Percentiles rank a stretch among this genome's conserved stretches.
Conservation (phyloP, 2,797 vertebrate genomes). For the Pelodytes ibericus region DNA sequence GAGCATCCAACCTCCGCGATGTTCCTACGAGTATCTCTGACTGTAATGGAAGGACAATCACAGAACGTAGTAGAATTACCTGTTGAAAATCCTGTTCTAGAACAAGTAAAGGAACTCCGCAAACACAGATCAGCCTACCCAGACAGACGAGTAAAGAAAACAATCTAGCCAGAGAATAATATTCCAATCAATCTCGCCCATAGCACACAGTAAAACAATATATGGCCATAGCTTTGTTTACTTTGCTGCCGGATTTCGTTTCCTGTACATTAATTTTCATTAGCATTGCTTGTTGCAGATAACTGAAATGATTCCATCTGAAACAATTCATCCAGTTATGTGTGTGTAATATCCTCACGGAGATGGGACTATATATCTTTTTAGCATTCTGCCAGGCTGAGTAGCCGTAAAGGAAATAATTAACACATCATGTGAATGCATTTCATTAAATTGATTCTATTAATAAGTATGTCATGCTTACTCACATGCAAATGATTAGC, state of each 20-base stretch:
- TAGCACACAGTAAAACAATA: conserved; percentile 43
- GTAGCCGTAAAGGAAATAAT: conserved; percentile 29
- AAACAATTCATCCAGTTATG: conserved; percentile 33
- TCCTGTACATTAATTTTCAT: conserved; percentile 54
- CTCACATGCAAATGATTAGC: conserved; percentile 47
- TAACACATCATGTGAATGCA: conserved; percentile 39
- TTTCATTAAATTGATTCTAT: conserved; percentile 50
- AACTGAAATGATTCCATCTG: conserved; percentile 44
- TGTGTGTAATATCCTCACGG: conserved; percentile 12
- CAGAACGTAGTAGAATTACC: too few relatives aligned
- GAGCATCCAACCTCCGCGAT: too few relatives aligned
- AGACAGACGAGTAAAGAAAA: conserved; percentile 9
- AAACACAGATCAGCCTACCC: conserved; percentile 2
- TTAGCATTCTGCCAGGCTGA: conserved; percentile 14
- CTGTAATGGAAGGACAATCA: too few relatives aligned
- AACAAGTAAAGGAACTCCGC: neutral
- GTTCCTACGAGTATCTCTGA: too few relatives aligned
- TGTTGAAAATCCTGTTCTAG: neutral
- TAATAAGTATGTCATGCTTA: conserved; percentile 50
- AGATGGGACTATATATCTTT: conserved; percentile 40
- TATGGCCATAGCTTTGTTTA: conserved; percentile 41
- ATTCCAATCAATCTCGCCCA: conserved; percentile 33
- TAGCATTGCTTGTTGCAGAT: conserved; percentile 45
- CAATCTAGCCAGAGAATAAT: conserved; percentile 17
- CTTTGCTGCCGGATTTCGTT: conserved; percentile 38